Base-by-base conservation (phyloP, 2,888 invertebrate genomes). In the Altica lythri region DNA sequence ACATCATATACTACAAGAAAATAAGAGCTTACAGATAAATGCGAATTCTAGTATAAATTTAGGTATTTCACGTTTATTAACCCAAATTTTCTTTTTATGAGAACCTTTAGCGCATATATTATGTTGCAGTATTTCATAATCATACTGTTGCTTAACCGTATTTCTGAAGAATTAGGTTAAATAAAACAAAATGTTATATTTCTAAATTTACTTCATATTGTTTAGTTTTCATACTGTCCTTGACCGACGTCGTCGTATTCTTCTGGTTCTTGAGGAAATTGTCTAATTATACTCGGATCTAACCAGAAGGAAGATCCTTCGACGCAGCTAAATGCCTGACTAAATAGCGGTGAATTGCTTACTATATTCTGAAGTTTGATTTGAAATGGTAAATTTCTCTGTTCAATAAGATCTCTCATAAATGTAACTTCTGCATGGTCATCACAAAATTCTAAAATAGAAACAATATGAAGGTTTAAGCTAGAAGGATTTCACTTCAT, bases 391-490 rank as follows among this genome's bases (percentile, higher is more conserved):
- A 49, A 18, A n/a, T 19, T 10, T 14, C 32, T 4, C n/a, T 30
- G 30, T 32, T 40, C 40, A 9, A 42, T 22, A 4, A 49, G 22
- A 19, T 42, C 40, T 14, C 22, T 12, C 40, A 49, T 42, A 8
- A 49, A 49, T n/a, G 40, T 14, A 2, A 32, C 49, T 19, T 40
- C 49, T 8, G 40, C 19, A n/a, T 49, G 49, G 16, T 49, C 49
- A 8, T 49, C 49, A 22, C 49, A 49, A 19, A 40, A 49, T 42
- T 49, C 49, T 49, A 19, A 8, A 45, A 45, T 12, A 18, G 0
- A 9, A 25, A 6, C 17, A 19, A 19, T 19, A 18, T 10, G 4
- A n/a, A 9, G n/a, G n/a, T n/a, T n/a, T n/a, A n/a, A n/a, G n/a
- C n/a, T n/a, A n/a, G n/a, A n/a, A n/a, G n/a, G n/a, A n/a, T n/a